phyloP scores from a whole-genome alignment of 2,113 vertebrate species.

The Corvus moneduloides region DNA sequence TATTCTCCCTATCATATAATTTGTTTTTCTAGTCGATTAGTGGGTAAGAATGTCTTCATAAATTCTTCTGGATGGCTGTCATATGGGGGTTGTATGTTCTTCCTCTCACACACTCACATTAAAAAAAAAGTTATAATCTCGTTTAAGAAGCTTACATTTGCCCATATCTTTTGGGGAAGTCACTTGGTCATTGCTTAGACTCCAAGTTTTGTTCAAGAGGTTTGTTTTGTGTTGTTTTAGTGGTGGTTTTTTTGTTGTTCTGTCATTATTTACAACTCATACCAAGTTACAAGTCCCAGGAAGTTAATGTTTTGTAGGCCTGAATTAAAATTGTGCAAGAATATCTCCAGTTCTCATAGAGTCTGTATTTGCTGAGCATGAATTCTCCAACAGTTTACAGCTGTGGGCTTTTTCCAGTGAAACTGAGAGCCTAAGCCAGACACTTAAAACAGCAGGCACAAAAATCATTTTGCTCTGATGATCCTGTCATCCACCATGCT shows the following conservation, averaged over 20 bases:
- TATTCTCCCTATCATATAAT: neutral
- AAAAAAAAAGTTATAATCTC: neutral
- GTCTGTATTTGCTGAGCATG: neutral
- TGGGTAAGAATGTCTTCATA: neutral
- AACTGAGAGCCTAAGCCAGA: neutral
- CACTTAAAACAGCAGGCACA: neutral
- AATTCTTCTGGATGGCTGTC: neutral
- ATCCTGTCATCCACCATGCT: neutral
- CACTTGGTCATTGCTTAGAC: neutral
- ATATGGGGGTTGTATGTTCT: neutral
- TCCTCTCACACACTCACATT: neutral
- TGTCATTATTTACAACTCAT: neutral
- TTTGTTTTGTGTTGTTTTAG: neutral
- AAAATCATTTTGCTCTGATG: neutral
- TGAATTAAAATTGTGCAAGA: neutral
- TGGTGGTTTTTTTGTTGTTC: neutral
- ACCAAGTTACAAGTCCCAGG: neutral
- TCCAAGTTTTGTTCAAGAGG: neutral
- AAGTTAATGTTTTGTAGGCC: fast-evolving
- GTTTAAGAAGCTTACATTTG: neutral
- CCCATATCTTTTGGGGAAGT: neutral
- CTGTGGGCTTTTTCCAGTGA: neutral
- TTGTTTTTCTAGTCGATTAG: neutral
- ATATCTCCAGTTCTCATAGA: neutral
- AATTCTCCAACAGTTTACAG: neutral